Percentiles rank a stretch among this genome's conserved stretches.
Evolutionary conservation across 2,888 invertebrate genomes (phyloP).

Genomic region (Chaetoderma sp.): DNA sequence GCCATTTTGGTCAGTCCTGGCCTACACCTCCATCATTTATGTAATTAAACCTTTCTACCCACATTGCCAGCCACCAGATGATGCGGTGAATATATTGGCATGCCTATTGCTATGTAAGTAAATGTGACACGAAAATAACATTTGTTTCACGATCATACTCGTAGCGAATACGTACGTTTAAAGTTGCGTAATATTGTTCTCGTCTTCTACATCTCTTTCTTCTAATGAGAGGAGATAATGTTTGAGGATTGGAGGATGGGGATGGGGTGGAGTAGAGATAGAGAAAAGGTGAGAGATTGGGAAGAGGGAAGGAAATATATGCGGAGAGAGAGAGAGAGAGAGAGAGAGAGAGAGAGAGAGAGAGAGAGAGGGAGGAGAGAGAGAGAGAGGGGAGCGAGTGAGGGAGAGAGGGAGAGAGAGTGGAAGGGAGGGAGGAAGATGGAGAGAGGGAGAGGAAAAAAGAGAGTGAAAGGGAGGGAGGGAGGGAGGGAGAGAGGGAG

Average conservation of each 20-base stretch:
- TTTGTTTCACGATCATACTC: too few relatives aligned
- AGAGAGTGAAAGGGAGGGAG: background rate
- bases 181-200: too few relatives aligned
- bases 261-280: too few relatives aligned
- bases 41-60: slow-evolving; percentile 54
- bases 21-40: slow-evolving; percentile 69
- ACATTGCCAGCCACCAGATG: slow-evolving; percentile 47
- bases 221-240: too few relatives aligned
- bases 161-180: too few relatives aligned
- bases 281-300: too few relatives aligned
- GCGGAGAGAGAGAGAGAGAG: background rate
- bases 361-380: slow-evolving; percentile 5
- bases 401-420: background rate
- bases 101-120: slow-evolving; percentile 56
- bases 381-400: background rate
- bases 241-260: too few relatives aligned
- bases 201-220: too few relatives aligned
- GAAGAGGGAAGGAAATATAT: background rate
- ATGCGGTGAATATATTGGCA: slow-evolving; percentile 50
- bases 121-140: too few relatives aligned
- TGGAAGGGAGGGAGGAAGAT: background rate
- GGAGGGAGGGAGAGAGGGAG: background rate
- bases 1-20: slow-evolving; percentile 68
- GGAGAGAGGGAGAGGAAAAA: background rate
- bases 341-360: slow-evolving; percentile 12